Evolutionary conservation across 1,140 invertebrate genomes (phyloP).

Genomic region (Atopsyche davidsoni): DNA sequence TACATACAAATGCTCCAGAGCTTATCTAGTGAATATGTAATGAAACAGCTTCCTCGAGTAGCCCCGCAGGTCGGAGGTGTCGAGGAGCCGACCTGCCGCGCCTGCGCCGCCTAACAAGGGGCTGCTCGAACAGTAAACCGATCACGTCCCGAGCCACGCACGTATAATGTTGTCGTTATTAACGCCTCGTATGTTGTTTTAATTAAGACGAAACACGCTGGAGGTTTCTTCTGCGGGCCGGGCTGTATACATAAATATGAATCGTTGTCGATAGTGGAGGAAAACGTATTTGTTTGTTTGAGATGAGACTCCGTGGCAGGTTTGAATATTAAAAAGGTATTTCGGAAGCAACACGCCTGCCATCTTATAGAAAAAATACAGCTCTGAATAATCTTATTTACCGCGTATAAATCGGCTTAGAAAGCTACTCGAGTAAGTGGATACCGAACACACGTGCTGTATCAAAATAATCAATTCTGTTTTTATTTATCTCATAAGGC

Average conservation of each 20-base stretch:
- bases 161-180: constrained; percentile 14
- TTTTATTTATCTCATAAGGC: too few relatives aligned
- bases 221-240: not conserved
- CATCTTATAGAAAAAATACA: too few relatives aligned
- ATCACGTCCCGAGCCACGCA: constrained; percentile 16
- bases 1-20: constrained; percentile 25
- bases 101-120: not conserved
- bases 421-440: too few relatives aligned
- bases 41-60: constrained; percentile 16
- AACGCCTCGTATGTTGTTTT: constrained; percentile 20
- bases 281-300: too few relatives aligned
- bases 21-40: constrained; percentile 31
- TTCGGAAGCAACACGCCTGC: too few relatives aligned
- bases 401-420: too few relatives aligned
- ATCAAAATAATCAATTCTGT: too few relatives aligned
- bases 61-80: constrained; percentile 19
- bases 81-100: constrained; percentile 7
- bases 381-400: too few relatives aligned
- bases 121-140: constrained; percentile 15
- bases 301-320: too few relatives aligned
- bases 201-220: constrained; percentile 15
- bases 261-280: too few relatives aligned
- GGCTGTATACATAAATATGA: not conserved
- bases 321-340: too few relatives aligned
- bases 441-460: too few relatives aligned